These are phyloP conservation scores for Rhagoletis zephyria DNA, from an alignment of 1,140 invertebrate species.

Conservation along the genomic window DNA sequence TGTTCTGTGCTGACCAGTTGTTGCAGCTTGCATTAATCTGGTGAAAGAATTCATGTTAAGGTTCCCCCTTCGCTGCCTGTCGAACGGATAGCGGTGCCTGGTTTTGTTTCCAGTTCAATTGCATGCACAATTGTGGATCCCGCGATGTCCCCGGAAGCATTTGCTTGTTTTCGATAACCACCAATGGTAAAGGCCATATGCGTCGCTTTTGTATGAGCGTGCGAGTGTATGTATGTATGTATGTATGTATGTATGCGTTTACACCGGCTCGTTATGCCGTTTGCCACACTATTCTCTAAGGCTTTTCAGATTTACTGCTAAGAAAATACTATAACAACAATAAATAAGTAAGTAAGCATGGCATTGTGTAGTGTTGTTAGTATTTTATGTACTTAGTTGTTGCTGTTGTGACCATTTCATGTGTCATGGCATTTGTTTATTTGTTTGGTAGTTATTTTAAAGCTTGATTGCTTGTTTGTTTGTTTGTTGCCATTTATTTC, in stretches of 20 bases:
- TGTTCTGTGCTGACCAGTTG: neutral
- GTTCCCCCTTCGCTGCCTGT: neutral
- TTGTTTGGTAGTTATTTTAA: constrained; percentile 1
- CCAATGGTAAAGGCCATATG: neutral
- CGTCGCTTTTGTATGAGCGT: neutral
- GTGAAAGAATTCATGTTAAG: constrained; percentile 34
- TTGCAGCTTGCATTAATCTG: constrained; percentile 31
- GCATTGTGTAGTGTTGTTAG: neutral
- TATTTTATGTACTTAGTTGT: neutral
- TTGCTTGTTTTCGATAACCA: constrained; percentile 47
- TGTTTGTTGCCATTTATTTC: constrained; percentile 37
- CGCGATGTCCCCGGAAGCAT: constrained; percentile 47
- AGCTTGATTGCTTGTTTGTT: constrained; percentile 6
- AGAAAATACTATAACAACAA: constrained; percentile 35
- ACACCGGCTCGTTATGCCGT: constrained; percentile 44
- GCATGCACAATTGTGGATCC: constrained; percentile 48
- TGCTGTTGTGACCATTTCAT: neutral
- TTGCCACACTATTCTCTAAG: neutral
- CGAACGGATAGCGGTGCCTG: constrained; percentile 38
- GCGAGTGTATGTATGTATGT: neutral
- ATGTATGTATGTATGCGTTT: neutral
- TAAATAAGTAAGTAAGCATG: neutral
- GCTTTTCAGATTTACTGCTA: constrained; percentile 51
- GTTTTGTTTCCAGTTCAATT: constrained; percentile 47
- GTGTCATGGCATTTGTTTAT: neutral